A percentile compares a stretch with the other conserved stretches of the same genome.
phyloP scores from a whole-genome alignment of 2,888 invertebrate genomes.

The Choristoneura rosaceana region DNA sequence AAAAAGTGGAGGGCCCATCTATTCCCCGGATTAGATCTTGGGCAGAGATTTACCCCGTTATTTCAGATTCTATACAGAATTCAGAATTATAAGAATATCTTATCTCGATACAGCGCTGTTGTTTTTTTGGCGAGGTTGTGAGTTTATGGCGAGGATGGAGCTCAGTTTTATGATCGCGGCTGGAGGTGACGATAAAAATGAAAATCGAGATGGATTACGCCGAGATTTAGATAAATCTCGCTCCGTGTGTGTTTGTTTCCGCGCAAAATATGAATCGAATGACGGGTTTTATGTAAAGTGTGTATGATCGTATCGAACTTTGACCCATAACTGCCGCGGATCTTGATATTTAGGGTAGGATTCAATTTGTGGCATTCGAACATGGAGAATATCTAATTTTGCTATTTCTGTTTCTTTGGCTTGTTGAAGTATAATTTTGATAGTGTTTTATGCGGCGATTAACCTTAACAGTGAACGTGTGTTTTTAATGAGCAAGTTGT shows the following conservation, averaged over 20 bases:
- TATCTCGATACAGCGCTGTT: slow-evolving; percentile 9
- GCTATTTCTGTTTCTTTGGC: too few relatives aligned
- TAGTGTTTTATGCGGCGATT: too few relatives aligned
- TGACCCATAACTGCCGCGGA: too few relatives aligned
- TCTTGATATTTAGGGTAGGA: too few relatives aligned
- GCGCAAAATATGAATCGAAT: too few relatives aligned
- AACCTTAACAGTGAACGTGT: too few relatives aligned
- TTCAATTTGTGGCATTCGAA: too few relatives aligned
- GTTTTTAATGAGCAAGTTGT: too few relatives aligned
- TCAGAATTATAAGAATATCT: slow-evolving; percentile 25
- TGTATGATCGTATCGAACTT: too few relatives aligned
- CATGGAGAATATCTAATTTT: too few relatives aligned
- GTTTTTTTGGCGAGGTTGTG: background rate
- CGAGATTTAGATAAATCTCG: background rate
- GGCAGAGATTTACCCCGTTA: slow-evolving; percentile 39
- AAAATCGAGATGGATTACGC: background rate
- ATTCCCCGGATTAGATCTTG: slow-evolving; percentile 41
- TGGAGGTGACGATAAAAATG: background rate
- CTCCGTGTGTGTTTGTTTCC: background rate
- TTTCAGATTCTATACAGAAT: slow-evolving; percentile 40
- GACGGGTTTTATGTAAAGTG: too few relatives aligned
- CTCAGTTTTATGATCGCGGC: background rate
- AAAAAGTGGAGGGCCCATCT: slow-evolving; percentile 38
- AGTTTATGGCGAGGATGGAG: background rate
- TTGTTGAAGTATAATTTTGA: too few relatives aligned